Evolutionary conservation across 2,888 invertebrate species (phyloP).

Genomic region (Drosophila mercatorum): DNA sequence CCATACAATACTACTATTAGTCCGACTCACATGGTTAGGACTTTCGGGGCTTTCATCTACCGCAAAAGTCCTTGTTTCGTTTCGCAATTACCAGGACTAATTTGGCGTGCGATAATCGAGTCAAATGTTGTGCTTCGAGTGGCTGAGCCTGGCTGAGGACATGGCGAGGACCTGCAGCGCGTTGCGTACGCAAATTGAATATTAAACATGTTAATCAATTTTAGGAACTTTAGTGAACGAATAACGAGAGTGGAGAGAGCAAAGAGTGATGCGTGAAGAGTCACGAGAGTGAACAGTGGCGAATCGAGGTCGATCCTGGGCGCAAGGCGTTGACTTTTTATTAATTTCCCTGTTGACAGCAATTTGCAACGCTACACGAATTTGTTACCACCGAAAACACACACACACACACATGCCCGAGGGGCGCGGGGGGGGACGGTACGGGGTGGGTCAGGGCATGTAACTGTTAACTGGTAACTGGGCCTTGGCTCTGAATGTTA

Average conservation of each 20-base stretch:
- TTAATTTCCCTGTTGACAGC: conserved; percentile 79
- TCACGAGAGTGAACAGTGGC: not conserved
- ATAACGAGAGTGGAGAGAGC: not conserved
- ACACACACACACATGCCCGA: conserved; percentile 3
- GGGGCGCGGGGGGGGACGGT: too few relatives aligned
- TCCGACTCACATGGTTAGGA: too few relatives aligned
- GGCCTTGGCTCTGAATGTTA: conserved; percentile 47
- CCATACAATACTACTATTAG: too few relatives aligned
- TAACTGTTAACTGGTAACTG: conserved; percentile 11
- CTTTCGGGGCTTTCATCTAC: not conserved
- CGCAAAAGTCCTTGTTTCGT: conserved; percentile 20
- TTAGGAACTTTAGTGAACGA: conserved; percentile 53
- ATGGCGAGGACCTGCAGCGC: conserved; percentile 20
- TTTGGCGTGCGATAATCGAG: conserved; percentile 63
- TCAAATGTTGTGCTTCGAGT: conserved; percentile 39
- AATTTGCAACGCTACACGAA: conserved; percentile 79
- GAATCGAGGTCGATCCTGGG: not conserved
- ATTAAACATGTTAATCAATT: conserved; percentile 82
- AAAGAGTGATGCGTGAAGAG: not conserved
- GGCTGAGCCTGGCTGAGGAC: conserved; percentile 26
- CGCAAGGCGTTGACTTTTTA: conserved; percentile 64
- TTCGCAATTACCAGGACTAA: conserved; percentile 56
- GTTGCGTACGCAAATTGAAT: conserved; percentile 79
- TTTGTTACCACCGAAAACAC: conserved; percentile 71
- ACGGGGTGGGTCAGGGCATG: conserved; percentile 3